phyloP scores from a whole-genome alignment of 1,140 invertebrate genomes.

The Platyura marginata region DNA sequence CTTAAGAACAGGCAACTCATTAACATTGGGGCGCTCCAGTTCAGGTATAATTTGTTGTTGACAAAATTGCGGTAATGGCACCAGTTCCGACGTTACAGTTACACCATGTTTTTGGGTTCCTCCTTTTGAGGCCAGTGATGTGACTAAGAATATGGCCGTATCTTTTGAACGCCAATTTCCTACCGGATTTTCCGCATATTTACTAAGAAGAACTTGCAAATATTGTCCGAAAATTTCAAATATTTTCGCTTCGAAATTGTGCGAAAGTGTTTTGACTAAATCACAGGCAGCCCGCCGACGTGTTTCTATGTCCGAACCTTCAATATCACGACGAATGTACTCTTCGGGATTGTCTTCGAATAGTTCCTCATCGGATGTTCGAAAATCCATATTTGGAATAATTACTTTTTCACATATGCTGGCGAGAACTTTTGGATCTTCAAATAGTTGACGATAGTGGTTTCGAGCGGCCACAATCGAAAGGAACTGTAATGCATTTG shows the following conservation, averaged over 20 bases:
- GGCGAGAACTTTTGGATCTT: constrained; percentile 66
- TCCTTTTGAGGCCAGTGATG: constrained; percentile 81
- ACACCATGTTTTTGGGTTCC: constrained; percentile 80
- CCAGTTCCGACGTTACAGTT: constrained; percentile 75
- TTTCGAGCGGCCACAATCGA: constrained; percentile 82
- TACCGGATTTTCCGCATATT: constrained; percentile 55
- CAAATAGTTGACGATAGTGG: constrained; percentile 76
- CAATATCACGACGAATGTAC: constrained; percentile 91
- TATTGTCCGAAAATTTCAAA: constrained; percentile 86
- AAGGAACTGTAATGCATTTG: constrained; percentile 88
- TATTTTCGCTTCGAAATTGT: constrained; percentile 80
- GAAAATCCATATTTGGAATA: constrained; percentile 94
- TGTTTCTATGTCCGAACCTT: constrained; percentile 97
- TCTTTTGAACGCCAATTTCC: constrained; percentile 88
- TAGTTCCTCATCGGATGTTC: constrained; percentile 85
- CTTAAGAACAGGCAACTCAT: constrained; percentile 77
- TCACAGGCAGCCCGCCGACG: constrained; percentile 88
- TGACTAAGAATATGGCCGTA: constrained; percentile 88
- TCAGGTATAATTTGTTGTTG: constrained; percentile 69
- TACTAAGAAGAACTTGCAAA: constrained; percentile 61
- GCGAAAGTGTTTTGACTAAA: constrained; percentile 74
- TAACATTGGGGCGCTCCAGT: constrained; percentile 58
- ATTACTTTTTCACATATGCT: constrained; percentile 95
- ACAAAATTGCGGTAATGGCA: constrained; percentile 78
- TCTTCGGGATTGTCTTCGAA: constrained; percentile 98